Conservation (phyloP, 2,888 invertebrate species). For the Sarcophaga caerulescens region DNA sequence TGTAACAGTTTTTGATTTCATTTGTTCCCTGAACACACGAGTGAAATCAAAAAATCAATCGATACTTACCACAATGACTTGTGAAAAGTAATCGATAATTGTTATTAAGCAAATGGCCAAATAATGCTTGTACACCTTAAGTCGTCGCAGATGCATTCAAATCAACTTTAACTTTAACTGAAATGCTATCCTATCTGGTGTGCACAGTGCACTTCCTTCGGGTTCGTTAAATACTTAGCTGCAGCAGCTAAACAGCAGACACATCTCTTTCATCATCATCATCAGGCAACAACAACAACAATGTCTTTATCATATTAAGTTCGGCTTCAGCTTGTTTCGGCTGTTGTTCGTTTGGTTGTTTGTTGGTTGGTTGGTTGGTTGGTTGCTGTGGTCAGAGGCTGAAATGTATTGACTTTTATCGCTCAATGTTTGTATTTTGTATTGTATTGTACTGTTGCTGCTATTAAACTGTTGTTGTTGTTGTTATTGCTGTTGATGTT, state of each 20-base stretch:
- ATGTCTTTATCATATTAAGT: not conserved
- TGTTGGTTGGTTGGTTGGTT: slow-evolving; percentile 2
- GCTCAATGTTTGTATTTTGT: slow-evolving; percentile 1
- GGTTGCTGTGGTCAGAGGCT: slow-evolving; percentile 7
- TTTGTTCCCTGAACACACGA: no score
- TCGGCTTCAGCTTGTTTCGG: slow-evolving; percentile 34
- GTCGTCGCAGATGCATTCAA: slow-evolving; percentile 5
- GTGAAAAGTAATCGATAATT: slow-evolving; percentile 59
- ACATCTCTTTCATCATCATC: slow-evolving; percentile 11
- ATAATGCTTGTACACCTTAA: slow-evolving; percentile 50
- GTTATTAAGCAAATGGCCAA: slow-evolving; percentile 53
- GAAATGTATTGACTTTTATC: slow-evolving; percentile 20
- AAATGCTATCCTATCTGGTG: not conserved
- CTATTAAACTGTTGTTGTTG: slow-evolving; percentile 45
- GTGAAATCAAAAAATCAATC: not conserved
- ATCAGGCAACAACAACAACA: not conserved
- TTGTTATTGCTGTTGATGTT: not conserved
- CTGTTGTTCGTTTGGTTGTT: not conserved
- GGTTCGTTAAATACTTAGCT: slow-evolving; percentile 18
- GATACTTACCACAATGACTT: slow-evolving; percentile 30
- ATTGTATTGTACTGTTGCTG: slow-evolving; percentile 10
- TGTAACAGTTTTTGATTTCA: not conserved
- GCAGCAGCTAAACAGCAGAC: not conserved
- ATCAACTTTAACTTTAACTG: not conserved
- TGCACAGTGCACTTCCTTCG: slow-evolving; percentile 35